phyloP scores from a whole-genome alignment of 2,888 invertebrate species.

The Amphiduros pacificus region DNA sequence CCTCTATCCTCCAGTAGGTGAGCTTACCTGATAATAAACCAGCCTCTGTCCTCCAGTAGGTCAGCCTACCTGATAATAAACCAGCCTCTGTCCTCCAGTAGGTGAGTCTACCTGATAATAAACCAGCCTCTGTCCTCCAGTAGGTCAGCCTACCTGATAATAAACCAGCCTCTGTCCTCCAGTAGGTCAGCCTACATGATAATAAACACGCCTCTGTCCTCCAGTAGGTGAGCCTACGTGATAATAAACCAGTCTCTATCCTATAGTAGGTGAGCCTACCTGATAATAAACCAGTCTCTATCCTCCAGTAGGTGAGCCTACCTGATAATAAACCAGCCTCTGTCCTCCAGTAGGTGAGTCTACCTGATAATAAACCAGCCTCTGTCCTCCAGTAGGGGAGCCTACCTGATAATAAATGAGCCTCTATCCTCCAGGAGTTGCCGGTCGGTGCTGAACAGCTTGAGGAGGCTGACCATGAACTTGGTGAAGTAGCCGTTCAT shows the following conservation, averaged over 20 bases:
- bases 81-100: constrained; percentile 88
- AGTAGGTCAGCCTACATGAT: constrained; percentile 81
- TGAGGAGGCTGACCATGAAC: constrained; percentile 82
- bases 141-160: constrained; percentile 80
- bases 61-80: constrained; percentile 87
- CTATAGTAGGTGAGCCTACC: constrained; percentile 78
- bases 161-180: constrained; percentile 91
- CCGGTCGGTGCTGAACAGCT: constrained; percentile 83
- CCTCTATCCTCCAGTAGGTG: constrained; percentile 87
- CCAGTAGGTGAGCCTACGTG: constrained; percentile 76
- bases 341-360: constrained; percentile 76
- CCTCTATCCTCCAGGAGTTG: constrained; percentile 87
- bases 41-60: constrained; percentile 86
- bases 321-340: constrained; percentile 95
- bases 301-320: constrained; percentile 78
- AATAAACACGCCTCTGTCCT: constrained; percentile 92
- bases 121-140: constrained; percentile 91
- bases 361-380: constrained; percentile 95
- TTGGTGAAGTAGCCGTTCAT: constrained; percentile 72
- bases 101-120: constrained; percentile 80
- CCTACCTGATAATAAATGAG: constrained; percentile 88
- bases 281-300: constrained; percentile 91
- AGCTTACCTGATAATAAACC: constrained; percentile 88
- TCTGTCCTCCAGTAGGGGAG: constrained; percentile 80
- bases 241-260: constrained; percentile 95